A percentile compares a stretch with the other conserved stretches of the same genome.
These are phyloP conservation scores for Nasalis larvatus DNA, from an alignment of 2,113 vertebrate genomes.

Conservation along the genomic window DNA sequence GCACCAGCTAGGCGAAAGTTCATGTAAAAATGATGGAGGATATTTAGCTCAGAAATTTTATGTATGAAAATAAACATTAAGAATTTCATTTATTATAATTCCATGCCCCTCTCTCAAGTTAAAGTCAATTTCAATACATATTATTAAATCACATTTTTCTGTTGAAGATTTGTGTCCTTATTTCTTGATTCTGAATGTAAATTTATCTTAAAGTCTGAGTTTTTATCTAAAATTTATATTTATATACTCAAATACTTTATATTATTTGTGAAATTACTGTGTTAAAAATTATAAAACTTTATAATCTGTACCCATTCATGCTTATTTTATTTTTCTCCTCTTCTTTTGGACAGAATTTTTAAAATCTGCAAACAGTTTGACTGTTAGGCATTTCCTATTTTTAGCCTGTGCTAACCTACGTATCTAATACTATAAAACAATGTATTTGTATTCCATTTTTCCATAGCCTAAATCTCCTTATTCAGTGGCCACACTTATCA, in stretches of 20 bases:
- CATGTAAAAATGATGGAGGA: background rate
- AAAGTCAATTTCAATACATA: background rate
- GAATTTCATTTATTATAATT: constrained; percentile 14
- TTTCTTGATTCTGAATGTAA: constrained; percentile 50
- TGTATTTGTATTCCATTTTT: background rate
- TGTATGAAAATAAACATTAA: constrained; percentile 29
- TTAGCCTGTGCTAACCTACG: constrained; percentile 23
- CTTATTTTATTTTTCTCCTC: background rate
- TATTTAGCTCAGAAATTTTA: constrained; percentile 22
- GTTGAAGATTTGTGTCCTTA: background rate
- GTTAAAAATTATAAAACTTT: constrained; percentile 31
- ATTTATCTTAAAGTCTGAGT: constrained; percentile 25
- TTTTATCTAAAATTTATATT: constrained; percentile 6
- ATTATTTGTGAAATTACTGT: background rate
- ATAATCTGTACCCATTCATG: constrained; percentile 18
- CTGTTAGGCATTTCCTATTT: background rate
- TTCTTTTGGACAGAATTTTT: constrained; percentile 46
- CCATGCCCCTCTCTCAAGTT: background rate
- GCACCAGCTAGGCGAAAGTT: background rate
- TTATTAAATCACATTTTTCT: constrained; percentile 22
- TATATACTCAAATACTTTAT: constrained; percentile 40
- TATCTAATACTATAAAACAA: background rate
- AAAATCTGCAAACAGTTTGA: background rate
- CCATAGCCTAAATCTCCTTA: background rate
- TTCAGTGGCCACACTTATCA: background rate